Percentiles rank a stretch among this genome's conserved stretches.
These are phyloP conservation scores for Apamea anceps DNA, from an alignment of 2,888 invertebrate species.

Conservation along the genomic window DNA sequence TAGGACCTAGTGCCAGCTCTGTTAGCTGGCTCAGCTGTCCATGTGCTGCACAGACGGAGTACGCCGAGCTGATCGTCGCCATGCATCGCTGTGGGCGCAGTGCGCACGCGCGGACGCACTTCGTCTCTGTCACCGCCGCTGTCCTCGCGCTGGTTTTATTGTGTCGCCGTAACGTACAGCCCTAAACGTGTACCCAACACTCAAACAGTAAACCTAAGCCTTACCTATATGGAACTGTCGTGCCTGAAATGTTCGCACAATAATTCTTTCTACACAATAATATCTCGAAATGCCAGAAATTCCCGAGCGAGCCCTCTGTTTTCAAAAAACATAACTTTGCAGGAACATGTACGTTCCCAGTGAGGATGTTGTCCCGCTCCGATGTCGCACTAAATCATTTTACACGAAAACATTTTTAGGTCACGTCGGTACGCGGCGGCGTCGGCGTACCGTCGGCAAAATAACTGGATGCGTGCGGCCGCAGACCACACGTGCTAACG, in stretches of 20 bases:
- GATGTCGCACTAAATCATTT: conserved; percentile 41
- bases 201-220: conserved; percentile 11
- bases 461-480: conserved; percentile 32
- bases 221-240: neutral
- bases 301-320: conserved; percentile 27
- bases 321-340: conserved; percentile 25
- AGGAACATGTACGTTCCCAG: conserved; percentile 20
- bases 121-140: conserved; percentile 15
- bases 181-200: conserved; percentile 23
- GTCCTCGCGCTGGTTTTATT: conserved; percentile 16
- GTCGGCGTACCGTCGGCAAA: conserved; percentile 22
- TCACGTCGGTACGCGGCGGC: conserved; percentile 19
- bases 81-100: conserved; percentile 2
- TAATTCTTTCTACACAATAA: conserved; percentile 24
- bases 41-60: neutral
- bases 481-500: conserved; percentile 8
- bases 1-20: neutral
- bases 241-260: conserved; percentile 1
- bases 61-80: neutral
- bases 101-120: conserved; percentile 10
- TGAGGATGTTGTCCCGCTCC: conserved; percentile 31
- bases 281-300: conserved; percentile 25
- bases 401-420: conserved; percentile 35
- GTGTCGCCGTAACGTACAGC: conserved; percentile 15
- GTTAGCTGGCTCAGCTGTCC: neutral